Conservation (phyloP, 2,797 vertebrate genomes). For the Pipistrellus kuhlii region DNA sequence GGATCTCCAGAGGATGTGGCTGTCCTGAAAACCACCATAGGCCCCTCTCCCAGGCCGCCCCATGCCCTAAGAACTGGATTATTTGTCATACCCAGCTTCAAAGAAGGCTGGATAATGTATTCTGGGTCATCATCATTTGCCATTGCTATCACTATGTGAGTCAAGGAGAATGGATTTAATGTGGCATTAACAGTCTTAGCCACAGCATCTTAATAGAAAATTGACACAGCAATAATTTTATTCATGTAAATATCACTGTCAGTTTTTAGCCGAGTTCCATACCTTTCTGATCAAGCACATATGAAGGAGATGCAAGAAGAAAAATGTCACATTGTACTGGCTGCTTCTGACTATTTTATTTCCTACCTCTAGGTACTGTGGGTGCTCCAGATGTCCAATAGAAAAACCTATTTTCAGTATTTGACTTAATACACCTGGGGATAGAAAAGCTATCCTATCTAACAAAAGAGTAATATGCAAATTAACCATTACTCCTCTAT, state of each 20-base stretch:
- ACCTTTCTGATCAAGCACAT: background rate
- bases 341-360: background rate
- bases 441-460: background rate
- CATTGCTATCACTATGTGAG: background rate
- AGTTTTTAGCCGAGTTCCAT: background rate
- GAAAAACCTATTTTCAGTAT: constrained; percentile 31
- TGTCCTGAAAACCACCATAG: too few relatives aligned
- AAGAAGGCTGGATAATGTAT: background rate
- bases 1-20: too few relatives aligned
- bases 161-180: background rate
- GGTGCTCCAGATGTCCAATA: background rate
- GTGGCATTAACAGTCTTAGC: background rate
- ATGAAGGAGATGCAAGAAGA: constrained; percentile 34
- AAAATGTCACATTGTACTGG: background rate
- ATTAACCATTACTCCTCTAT: too few relatives aligned
- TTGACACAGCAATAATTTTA: constrained; percentile 14
- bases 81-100: background rate
- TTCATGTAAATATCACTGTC: background rate
- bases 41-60: too few relatives aligned
- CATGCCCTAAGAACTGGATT: background rate
- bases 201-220: background rate
- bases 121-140: background rate
- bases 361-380: background rate
- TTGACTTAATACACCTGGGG: background rate
- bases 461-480: too few relatives aligned